Evolutionary conservation across 2,113 vertebrate genomes (phyloP).

Genomic region (human): DNA sequence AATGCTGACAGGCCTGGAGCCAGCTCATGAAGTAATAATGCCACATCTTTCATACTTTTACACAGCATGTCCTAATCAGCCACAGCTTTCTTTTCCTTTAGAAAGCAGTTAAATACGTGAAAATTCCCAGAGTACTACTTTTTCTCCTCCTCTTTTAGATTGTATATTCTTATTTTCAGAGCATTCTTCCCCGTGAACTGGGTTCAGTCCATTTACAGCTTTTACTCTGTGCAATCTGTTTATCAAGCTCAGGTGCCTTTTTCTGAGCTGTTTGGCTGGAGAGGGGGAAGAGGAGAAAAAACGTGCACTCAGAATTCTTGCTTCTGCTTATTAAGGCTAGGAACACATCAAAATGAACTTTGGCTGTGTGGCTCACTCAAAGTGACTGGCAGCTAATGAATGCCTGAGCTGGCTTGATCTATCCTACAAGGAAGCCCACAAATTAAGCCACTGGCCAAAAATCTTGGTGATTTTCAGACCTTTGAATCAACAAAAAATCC

Average conservation of each 20-base stretch:
- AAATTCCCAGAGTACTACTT: background rate
- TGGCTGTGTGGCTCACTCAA: background rate
- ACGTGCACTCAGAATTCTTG: background rate
- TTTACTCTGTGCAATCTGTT: background rate
- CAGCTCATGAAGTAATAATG: slow-evolving; percentile 59
- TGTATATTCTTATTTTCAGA: background rate
- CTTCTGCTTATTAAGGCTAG: slow-evolving; percentile 24
- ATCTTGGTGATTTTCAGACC: background rate
- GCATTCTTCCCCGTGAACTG: background rate
- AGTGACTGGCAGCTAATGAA: background rate
- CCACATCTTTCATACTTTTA: slow-evolving; percentile 59
- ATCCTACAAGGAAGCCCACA: background rate
- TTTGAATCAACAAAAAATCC: background rate
- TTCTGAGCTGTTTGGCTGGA: background rate
- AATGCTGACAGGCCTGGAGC: slow-evolving; percentile 58
- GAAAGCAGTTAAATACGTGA: slow-evolving; percentile 3
- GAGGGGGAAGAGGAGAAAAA: background rate
- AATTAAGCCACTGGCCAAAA: background rate
- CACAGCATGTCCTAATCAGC: slow-evolving; percentile 31
- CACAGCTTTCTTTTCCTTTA: slow-evolving; percentile 37
- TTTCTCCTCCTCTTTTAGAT: background rate
- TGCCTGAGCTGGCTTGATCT: background rate
- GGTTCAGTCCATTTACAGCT: background rate
- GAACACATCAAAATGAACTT: background rate
- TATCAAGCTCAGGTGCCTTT: slow-evolving; percentile 11